Percentiles rank a stretch among this genome's conserved stretches.
Evolutionary conservation across 2,888 invertebrate genomes (phyloP).

Genomic region (Leucophora obtusa): DNA sequence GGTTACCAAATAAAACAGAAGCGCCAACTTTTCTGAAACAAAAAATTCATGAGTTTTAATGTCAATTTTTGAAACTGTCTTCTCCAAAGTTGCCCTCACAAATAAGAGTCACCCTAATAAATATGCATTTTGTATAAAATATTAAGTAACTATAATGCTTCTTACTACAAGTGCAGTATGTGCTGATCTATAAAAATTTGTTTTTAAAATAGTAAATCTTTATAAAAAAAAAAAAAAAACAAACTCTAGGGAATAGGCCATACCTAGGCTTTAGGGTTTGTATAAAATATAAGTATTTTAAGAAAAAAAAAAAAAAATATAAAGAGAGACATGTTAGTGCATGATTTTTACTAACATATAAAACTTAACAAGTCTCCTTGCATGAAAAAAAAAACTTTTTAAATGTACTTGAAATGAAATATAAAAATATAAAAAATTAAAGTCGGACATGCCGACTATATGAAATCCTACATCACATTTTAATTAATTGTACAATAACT

Average conservation of each 20-base stretch:
- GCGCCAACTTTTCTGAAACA: no score
- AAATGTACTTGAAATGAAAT: no score
- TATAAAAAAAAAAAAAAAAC: constrained; percentile 20
- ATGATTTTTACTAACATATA: not conserved
- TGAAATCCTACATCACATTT: no score
- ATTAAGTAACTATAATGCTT: not conserved
- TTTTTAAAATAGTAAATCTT: constrained; percentile 50
- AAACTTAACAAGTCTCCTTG: not conserved
- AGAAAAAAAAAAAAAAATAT: not conserved
- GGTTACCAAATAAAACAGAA: no score
- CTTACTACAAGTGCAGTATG: constrained; percentile 21
- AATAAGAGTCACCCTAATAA: not conserved
- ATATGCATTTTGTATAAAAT: not conserved
- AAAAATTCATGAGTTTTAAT: no score
- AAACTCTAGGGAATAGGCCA: constrained; percentile 52
- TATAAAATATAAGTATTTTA: not conserved
- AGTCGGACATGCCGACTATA: no score
- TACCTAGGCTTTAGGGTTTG: constrained; percentile 46
- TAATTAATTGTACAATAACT: no score
- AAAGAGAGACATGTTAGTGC: not conserved
- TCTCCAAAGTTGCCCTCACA: no score
- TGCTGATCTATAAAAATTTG: constrained; percentile 56
- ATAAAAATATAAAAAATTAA: no score
- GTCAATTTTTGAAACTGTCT: no score
- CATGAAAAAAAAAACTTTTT: not conserved